Base-by-base conservation (phyloP, 1,140 invertebrate genomes). In the Prorops nasuta region DNA sequence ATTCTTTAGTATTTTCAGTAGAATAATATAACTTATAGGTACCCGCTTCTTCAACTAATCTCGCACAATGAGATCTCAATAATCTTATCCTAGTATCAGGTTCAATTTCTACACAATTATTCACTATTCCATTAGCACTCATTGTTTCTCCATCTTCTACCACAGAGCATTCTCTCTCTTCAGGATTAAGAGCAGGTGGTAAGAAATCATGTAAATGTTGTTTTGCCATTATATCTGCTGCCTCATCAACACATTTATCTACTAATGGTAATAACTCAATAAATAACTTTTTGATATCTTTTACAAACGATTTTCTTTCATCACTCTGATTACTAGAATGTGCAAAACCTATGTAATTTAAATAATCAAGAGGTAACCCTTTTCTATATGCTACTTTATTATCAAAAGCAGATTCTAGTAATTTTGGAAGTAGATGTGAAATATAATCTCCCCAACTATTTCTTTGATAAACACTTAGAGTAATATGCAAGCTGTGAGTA, bases 391-490 rank as follows among this genome's bases (percentile, higher is more conserved):
- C 82, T 1, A 86, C 51, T 75, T 92, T 84, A 53, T 85, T 78
- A 54, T 81, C 77, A 12, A 88, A 84, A 0, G 93, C 91, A 35
- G 76, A 69, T 63, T 89, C 76, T 37, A 98, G 58, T 1, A 93
- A 90, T 44, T 79, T 67, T 1, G 92, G 91, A 31, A 97, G 52
- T n/a, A 90, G 63, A 74, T 88, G 86, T 71, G 94, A 86, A 37
- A 98, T 73, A 8, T 95, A 82, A 80, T 98, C 92, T 42, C 84
- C 88, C 86, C 90, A 98, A 7, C 88, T 83, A 65, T 95, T 94
- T 62, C 87, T 87, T 69, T 98, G 95, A 69, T 92, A 96, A 49
- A 89, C 86, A 17, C 94, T 97, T 2, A 98, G 72, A 0, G 95
- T 98, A 0, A 98, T 84, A 71, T 98, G 96, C 1, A 98, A 79